These are phyloP conservation scores for Tetranychus truncatus DNA, from an alignment of 2,888 invertebrate species.

Conservation along the genomic window DNA sequence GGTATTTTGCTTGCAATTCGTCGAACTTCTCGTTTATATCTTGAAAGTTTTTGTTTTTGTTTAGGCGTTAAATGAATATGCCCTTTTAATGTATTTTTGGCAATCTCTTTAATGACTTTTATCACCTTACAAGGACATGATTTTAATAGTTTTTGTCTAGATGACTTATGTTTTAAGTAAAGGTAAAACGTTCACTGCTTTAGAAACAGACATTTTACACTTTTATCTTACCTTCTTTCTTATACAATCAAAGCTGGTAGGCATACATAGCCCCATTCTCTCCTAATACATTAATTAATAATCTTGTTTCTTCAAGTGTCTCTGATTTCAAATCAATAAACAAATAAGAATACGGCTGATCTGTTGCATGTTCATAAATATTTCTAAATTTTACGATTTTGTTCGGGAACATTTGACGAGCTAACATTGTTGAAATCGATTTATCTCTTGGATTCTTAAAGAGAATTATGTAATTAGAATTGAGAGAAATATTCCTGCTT, in stretches of 20 bases:
- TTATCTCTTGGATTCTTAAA: neutral
- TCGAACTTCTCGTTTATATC: neutral
- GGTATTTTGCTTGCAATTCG: neutral
- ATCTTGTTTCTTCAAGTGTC: neutral
- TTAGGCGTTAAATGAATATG: too few species aligned
- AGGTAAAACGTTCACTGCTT: too few species aligned
- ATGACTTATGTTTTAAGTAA: too few species aligned
- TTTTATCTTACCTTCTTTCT: neutral
- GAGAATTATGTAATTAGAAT: neutral
- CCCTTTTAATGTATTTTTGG: too few species aligned
- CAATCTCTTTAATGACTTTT: too few species aligned
- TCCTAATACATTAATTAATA: neutral
- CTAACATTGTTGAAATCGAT: neutral
- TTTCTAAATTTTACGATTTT: neutral
- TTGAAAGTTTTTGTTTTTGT: neutral
- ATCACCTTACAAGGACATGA: too few species aligned
- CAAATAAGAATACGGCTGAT: neutral
- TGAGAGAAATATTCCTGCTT: neutral
- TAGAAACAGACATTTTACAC: too few species aligned
- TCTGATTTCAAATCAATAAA: neutral
- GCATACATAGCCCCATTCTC: neutral
- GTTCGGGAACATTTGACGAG: neutral
- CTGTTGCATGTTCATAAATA: neutral
- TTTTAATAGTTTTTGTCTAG: too few species aligned
- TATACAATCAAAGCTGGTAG: neutral